Percentiles rank a stretch among this genome's conserved stretches.
Conservation (phyloP, 2,888 invertebrate genomes). For the Epinotia demarniana region DNA sequence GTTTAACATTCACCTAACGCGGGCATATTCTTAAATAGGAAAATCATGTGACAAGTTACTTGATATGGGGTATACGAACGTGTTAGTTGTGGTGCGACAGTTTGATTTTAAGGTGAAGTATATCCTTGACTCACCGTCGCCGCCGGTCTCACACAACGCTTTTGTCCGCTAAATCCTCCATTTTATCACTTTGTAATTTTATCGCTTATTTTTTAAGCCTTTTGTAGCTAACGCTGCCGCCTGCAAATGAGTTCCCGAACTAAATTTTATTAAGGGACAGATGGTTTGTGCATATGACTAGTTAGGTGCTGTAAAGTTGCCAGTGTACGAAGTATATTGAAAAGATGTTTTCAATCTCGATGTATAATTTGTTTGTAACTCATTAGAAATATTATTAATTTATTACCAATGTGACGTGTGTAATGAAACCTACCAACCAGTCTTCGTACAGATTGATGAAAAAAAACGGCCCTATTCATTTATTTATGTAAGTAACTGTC, state of each 20-base stretch:
- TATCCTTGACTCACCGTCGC: conserved; percentile 7
- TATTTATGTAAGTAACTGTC: no score
- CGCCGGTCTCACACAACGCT: conserved; percentile 29
- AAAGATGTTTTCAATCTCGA: background rate
- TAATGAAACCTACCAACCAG: no score
- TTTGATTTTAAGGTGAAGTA: background rate
- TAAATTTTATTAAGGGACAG: conserved; percentile 34
- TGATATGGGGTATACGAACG: background rate
- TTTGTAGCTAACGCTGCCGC: conserved; percentile 30
- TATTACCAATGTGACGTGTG: no score
- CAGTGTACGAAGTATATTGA: background rate
- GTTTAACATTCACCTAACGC: background rate
- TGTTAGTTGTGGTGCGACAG: background rate
- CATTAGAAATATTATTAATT: no score
- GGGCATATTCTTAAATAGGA: background rate
- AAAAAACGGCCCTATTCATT: no score
- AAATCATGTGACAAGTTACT: background rate
- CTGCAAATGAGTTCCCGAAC: conserved; percentile 40
- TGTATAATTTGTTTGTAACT: no score
- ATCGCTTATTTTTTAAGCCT: conserved; percentile 32
- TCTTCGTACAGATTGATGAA: no score
- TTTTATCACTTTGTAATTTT: conserved; percentile 32
- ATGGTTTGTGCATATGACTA: background rate
- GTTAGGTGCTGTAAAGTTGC: background rate
- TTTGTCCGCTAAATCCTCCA: conserved; percentile 27